Evolutionary conservation across 2,113 vertebrate species (phyloP).

Genomic region (Megaptera novaeangliae): DNA sequence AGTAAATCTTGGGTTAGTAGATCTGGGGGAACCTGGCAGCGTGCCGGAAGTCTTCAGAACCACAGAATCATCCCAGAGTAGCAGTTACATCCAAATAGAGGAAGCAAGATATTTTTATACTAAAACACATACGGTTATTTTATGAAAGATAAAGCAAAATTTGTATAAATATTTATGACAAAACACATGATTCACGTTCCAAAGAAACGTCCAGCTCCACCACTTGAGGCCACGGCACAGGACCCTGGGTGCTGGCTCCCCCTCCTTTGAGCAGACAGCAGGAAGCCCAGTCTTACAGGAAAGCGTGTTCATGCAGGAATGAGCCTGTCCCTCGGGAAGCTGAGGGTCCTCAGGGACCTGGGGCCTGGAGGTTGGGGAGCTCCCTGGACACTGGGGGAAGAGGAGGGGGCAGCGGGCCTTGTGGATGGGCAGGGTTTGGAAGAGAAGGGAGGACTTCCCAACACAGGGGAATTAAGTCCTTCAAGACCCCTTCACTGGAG

Average conservation of each 20-base stretch:
- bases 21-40: background rate
- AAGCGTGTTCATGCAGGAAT: background rate
- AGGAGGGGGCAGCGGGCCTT: rapidly evolving
- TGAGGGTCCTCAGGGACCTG: background rate
- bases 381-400: background rate
- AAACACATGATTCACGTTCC: background rate
- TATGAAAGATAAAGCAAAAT: background rate
- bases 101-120: background rate
- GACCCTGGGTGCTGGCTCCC: rapidly evolving
- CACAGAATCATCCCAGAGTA: background rate
- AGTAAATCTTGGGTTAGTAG: background rate
- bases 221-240: rapidly evolving
- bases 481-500: background rate
- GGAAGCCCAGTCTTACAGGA: background rate
- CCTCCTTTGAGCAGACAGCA: background rate
- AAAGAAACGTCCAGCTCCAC: background rate
- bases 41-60: background rate
- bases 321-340: background rate
- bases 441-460: too few species aligned
- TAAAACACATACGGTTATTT: background rate
- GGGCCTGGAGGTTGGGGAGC: too few species aligned
- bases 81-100: background rate
- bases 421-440: rapidly evolving
- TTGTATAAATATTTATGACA: background rate
- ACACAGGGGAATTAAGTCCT: background rate